Evolutionary conservation across 2,888 invertebrate genomes (phyloP), one percentile per base, ranked within the genome.

Genomic region (Timema cristinae): DNA sequence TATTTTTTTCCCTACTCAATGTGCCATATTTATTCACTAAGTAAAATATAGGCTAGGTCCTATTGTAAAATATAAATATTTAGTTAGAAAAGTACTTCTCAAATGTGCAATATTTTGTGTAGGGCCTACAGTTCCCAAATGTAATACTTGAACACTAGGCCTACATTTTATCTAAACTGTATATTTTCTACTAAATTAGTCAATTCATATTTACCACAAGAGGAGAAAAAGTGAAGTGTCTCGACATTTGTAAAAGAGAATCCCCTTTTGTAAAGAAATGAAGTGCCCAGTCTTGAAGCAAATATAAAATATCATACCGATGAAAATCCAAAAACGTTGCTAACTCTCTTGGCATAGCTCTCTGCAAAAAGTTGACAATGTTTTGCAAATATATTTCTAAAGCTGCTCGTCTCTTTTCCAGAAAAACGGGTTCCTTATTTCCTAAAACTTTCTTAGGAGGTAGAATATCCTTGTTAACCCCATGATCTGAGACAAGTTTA

Each of bases 361-460:
- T 86, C 76, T 90, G 90, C 75, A 95, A 84, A 79, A 91, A 91
- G 75, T 87, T 88, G 67, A 95, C 87, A 11, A 95, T 86, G 76
- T 89, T 90, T 78, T 88, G 89, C 67, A 97, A 84, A 82, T 98
- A 98, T 68, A 87, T 86, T 81, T 94, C 91, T 59, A 98, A 84
- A 15, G 90, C 93, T 75, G 88, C 86, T 73, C 93, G 88, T 70
- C 97, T 87, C 78, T 91, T 92, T 79, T 94, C 93, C 2, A 98
- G 86, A 80, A 98, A 98, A 71, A 89, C 86, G 0, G 94, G 93
- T 75, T 93, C 92, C 82, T 92, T 93, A 80, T 96, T 97, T 1
- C 97, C 91, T 78, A 97, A 91, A 6, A 95, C 86, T 84, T 96
- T 97, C 82, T 98, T 98, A 0, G 95, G 95, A 11, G 98, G 98